phyloP scores from a whole-genome alignment of 2,797 vertebrate species.

The Parotocinclus haroldoi region DNA sequence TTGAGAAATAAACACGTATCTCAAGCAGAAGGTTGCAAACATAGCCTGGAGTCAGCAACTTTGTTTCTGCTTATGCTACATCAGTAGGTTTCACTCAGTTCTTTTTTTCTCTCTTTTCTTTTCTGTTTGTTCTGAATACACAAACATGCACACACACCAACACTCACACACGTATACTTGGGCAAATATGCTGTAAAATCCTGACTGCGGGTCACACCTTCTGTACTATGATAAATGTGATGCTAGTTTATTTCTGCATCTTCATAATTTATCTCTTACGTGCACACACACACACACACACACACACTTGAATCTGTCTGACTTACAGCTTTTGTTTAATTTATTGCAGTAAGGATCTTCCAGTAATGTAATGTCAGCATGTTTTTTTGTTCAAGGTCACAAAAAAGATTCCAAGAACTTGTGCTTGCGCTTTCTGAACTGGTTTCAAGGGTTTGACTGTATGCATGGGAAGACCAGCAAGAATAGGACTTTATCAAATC shows the following conservation, averaged over 20 bases:
- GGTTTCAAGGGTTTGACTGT: too few species aligned
- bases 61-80: not conserved
- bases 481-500: too few species aligned
- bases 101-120: not conserved
- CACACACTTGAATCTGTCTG: conserved; percentile 36
- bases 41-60: not conserved
- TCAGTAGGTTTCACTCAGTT: not conserved
- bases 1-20: not conserved
- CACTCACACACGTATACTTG: too few species aligned
- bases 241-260: conserved; percentile 19
- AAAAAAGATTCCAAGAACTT: not conserved
- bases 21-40: not conserved
- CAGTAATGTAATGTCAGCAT: conserved; percentile 39
- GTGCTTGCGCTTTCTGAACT: too few species aligned
- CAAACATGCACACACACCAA: too few species aligned
- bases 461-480: too few species aligned
- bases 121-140: not conserved
- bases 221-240: conserved; percentile 46
- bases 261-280: conserved; percentile 46
- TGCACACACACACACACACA: not conserved
- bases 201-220: conserved; percentile 28
- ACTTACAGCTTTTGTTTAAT: conserved; percentile 45
- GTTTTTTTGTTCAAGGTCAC: conserved; percentile 14
- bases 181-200: conserved; percentile 32
- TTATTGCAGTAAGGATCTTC: conserved; percentile 30